These are phyloP conservation scores for Eristalis pertinax DNA, from an alignment of 2,888 invertebrate genomes.

Conservation along the genomic window DNA sequence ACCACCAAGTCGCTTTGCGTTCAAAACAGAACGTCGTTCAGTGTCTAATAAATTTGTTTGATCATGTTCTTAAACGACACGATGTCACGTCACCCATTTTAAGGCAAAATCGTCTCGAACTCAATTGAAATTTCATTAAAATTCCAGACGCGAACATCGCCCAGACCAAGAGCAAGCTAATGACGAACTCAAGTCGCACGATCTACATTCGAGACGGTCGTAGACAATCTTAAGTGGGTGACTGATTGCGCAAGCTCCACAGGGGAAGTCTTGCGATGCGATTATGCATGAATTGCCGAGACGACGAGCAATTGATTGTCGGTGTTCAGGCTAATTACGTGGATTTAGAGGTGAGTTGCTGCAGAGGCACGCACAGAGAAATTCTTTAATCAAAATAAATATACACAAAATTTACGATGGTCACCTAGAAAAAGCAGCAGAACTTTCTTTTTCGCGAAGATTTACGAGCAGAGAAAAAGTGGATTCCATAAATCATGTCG, in stretches of 20 bases:
- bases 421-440: not conserved
- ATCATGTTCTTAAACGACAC: not conserved
- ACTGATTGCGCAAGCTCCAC: not conserved
- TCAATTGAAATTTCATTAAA: not conserved
- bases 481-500: not conserved
- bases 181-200: not conserved
- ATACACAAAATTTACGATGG: not conserved
- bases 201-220: not conserved
- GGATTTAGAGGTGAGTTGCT: not conserved
- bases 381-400: not conserved
- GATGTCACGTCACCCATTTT: not conserved
- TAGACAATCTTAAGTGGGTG: not conserved
- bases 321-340: not conserved
- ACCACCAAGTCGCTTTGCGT: no score
- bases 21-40: no score
- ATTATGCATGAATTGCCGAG: not conserved
- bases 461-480: not conserved
- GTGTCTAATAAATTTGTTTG: no score
- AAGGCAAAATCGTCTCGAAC: not conserved
- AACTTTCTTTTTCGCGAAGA: not conserved
- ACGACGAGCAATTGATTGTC: not conserved
- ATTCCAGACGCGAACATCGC: not conserved
- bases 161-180: not conserved
- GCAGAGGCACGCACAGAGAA: no score
- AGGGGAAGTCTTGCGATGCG: no score